Evolutionary conservation across 2,888 invertebrate genomes (phyloP), one percentile per base, ranked within the genome.

Genomic region (Stenolophus ochropezus): DNA sequence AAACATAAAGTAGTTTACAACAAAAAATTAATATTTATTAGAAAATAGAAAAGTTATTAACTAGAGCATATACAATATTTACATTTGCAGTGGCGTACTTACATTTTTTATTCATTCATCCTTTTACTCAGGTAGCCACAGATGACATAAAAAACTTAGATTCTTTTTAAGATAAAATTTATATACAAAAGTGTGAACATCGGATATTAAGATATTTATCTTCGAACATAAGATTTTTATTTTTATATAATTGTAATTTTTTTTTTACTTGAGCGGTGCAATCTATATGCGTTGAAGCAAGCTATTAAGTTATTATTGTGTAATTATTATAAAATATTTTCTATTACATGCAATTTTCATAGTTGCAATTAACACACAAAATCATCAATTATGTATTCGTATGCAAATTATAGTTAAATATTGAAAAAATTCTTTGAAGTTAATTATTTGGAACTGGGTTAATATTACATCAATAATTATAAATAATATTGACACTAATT

Each of bases 21-120:
- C n/a, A 71, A 71, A 61, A 71, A 71, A 42, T 42, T 75, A 75
- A 49, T 75, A 75, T 51, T 51, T 69, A 69, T 71, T 42, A 71
- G 33, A 71, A 71, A 71, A 71, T 74, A 20, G 75, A 75, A 51
- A 75, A 51, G 49, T 49, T 75, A 16, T 14, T 53, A 75, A 75
- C 49, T 74, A 74, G 74, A 74, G 74, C 74, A 49, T 74, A 49
- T 74, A 6, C 18, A 73, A 71, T 71, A 18, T 61, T 61, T 61
- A 61, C 23, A 61, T 61, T 61, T 61, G 4, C 61, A 56, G 25
- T 21, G 25, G 14, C 61, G 61, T 61, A 61, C 11, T 23, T 14
- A 11, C 23, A 23, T 61, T 51, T 16, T 16, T n/a, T 4, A 42
- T 42, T 42, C 33, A 42, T 42, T 42, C 33, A 42, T 42, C 8